Evolutionary conservation across 2,113 vertebrate genomes (phyloP), one percentile per base, ranked within the genome.

Genomic region (Serilophus lunatus): DNA sequence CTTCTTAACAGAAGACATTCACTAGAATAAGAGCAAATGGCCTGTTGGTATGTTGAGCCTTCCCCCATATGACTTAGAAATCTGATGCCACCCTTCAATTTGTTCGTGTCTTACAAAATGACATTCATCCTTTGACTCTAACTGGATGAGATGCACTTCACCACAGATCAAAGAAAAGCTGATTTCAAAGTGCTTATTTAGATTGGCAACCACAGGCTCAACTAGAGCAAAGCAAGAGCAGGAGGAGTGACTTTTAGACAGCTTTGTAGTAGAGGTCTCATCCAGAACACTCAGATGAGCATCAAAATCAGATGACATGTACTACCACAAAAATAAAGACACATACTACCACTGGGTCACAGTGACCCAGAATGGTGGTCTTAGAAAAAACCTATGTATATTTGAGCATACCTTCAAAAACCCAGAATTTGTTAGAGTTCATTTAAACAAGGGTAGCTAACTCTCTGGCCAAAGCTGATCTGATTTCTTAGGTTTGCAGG

Each of bases 271-370:
- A 33, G 42, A 44, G 24, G 42, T 68, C 22, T 87, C 20, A 18
- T 18, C 56, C 42, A 68, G 35, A 70, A 9, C 28, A 47, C 24
- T 50, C 3, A 8, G 40, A 36, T 51, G 40, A 90, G 61, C n/a
- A 65, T n/a, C 1, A 2, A 64, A 86, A n/a, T 68, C 49, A 78
- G 36, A 31, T 1, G 0, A 68, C 1, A 0, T 0, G 5, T 49
- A 63, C 15, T 65, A 57, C 10, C 18, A 11, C 25, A 53, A 44
- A 50, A 79, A 50, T 18, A 20, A 85, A 82, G 18, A 57, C 57
- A 92, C n/a, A n/a, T n/a, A n/a, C n/a, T n/a, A 56, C 7, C 65
- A 90, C 72, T 51, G 0, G 2, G 53, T 63, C 44, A 36, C 0
- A 0, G 11, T 61, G 51, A 88, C 10, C 13, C 47, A 86, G 33